Evolutionary conservation across 1,140 invertebrate genomes (phyloP).

Genomic region (Sinonovacula constricta): DNA sequence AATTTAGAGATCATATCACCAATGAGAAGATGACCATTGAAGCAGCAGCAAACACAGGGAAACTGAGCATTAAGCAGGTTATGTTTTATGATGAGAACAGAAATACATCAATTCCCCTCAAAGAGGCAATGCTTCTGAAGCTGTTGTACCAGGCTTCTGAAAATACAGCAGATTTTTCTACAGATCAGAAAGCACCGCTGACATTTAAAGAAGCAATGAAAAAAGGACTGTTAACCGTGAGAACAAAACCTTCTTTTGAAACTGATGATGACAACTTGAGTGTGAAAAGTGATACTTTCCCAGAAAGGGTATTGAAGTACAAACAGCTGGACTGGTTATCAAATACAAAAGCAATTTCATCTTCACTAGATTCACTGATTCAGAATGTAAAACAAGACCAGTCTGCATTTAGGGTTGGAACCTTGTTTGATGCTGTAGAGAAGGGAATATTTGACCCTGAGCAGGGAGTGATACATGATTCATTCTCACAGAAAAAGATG

Average conservation of each 20-base stretch:
- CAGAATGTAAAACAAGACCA: slow-evolving; percentile 55
- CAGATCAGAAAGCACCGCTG: slow-evolving; percentile 84
- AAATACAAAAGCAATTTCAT: slow-evolving; percentile 60
- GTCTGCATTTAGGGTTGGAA: slow-evolving; percentile 55
- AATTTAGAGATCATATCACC: slow-evolving; percentile 51
- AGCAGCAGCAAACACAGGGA: slow-evolving; percentile 84
- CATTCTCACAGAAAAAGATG: slow-evolving; percentile 79
- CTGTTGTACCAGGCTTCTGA: slow-evolving; percentile 23
- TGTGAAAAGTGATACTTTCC: slow-evolving; percentile 47
- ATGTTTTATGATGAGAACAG: slow-evolving; percentile 39
- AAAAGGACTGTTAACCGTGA: slow-evolving; percentile 78
- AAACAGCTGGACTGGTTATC: slow-evolving; percentile 44
- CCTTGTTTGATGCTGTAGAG: slow-evolving; percentile 65
- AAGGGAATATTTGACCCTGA: slow-evolving; percentile 63
- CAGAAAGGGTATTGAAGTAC: slow-evolving; percentile 37
- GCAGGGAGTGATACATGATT: slow-evolving; percentile 83
- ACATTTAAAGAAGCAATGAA: slow-evolving; percentile 85
- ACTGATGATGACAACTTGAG: slow-evolving; percentile 23
- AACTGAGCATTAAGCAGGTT: slow-evolving; percentile 38
- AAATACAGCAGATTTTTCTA: not conserved
- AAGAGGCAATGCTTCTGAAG: slow-evolving; percentile 26
- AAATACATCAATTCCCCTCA: slow-evolving; percentile 16
- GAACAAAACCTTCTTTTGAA: slow-evolving; percentile 17
- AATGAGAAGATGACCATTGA: slow-evolving; percentile 67
- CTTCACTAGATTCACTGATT: slow-evolving; percentile 69